Conservation (phyloP, 1,140 invertebrate species). For the Aporrectodea caliginosa region DNA sequence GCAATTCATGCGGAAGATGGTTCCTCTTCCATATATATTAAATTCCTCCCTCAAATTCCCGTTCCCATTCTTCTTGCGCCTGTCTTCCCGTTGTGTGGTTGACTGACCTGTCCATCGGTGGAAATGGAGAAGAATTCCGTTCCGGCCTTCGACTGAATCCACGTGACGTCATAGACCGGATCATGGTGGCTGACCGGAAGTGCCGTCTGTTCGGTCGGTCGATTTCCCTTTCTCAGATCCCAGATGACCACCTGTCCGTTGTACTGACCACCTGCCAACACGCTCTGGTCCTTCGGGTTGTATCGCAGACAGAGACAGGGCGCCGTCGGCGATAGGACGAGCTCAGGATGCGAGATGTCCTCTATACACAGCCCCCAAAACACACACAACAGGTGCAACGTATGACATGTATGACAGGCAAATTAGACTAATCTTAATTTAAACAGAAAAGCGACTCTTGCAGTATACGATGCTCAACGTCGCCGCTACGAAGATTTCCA, state of each 20-base stretch:
- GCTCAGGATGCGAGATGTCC: constrained; percentile 81
- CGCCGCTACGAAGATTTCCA: too few relatives aligned
- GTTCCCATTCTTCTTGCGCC: too few relatives aligned
- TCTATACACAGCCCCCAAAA: constrained; percentile 60
- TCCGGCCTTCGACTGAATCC: constrained; percentile 56
- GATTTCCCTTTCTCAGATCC: constrained; percentile 55
- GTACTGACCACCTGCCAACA: constrained; percentile 77
- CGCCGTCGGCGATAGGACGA: constrained; percentile 66
- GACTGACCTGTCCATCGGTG: constrained; percentile 74
- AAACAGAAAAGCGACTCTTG: too few relatives aligned
- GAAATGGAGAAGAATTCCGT: constrained; percentile 77
- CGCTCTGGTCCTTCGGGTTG: constrained; percentile 84
- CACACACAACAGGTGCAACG: too few relatives aligned
- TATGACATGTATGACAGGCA: too few relatives aligned
- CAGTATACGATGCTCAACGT: too few relatives aligned
- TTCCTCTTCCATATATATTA: too few relatives aligned
- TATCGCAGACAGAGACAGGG: constrained; percentile 81
- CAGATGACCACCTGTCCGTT: constrained; percentile 70
- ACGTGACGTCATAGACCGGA: constrained; percentile 54
- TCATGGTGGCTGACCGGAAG: constrained; percentile 55
- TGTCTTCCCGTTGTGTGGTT: too few relatives aligned
- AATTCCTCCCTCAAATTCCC: too few relatives aligned
- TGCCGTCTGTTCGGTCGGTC: constrained; percentile 53
- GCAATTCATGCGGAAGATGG: too few relatives aligned
- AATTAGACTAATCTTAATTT: too few relatives aligned